A percentile compares a stretch with the other conserved stretches of the same genome.
Evolutionary conservation across 2,113 vertebrate species (phyloP).

Genomic region (Dolichotis patagonum): DNA sequence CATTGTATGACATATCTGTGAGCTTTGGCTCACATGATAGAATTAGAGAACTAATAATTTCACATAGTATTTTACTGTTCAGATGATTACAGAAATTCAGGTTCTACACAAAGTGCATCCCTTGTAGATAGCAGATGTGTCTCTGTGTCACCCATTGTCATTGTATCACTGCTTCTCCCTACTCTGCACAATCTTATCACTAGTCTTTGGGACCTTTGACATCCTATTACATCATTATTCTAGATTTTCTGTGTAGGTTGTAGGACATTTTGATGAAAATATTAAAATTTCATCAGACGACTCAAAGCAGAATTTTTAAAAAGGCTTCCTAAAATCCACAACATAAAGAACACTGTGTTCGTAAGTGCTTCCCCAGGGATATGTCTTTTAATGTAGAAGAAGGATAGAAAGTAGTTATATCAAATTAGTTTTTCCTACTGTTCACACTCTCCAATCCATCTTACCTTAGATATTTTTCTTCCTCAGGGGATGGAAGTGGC

Average conservation of each 20-base stretch:
- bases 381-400: not conserved
- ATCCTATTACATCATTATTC: not conserved
- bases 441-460: not conserved
- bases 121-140: accelerated
- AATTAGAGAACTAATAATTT: not conserved
- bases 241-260: not conserved
- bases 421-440: not conserved
- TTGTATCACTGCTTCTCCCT: not conserved
- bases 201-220: not conserved
- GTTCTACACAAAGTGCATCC: not conserved
- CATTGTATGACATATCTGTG: not conserved
- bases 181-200: not conserved
- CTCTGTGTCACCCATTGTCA: not conserved
- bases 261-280: not conserved
- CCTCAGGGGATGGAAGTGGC: not conserved
- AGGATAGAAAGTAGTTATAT: not conserved
- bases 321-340: not conserved
- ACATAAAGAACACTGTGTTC: not conserved
- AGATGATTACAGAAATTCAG: not conserved
- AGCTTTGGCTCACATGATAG: not conserved
- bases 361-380: not conserved
- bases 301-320: not conserved
- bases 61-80: not conserved
- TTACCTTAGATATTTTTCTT: not conserved
- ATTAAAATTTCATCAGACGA: not conserved